A percentile compares a stretch with the other conserved stretches of the same genome.
Evolutionary conservation across 2,797 vertebrate species (phyloP).

Genomic region (Oreonectes daqikongensis): DNA sequence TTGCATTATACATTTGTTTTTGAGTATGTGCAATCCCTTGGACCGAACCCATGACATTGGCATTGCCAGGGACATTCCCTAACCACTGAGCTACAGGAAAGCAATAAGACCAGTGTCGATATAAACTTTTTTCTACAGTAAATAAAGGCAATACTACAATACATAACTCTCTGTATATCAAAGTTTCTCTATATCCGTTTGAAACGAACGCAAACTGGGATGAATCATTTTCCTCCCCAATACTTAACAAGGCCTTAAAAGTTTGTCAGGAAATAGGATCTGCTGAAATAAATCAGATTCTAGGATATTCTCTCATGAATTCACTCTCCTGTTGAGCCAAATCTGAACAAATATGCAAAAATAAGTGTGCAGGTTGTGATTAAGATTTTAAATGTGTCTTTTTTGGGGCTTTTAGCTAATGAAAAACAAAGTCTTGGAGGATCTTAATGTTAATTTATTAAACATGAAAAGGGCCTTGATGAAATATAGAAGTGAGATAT

Average conservation of each 20-base stretch:
- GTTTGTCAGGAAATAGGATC: slow-evolving; percentile 63
- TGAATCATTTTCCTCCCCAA: slow-evolving; percentile 8
- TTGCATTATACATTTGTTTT: too few relatives aligned
- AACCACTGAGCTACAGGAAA: too few relatives aligned
- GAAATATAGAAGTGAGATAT: slow-evolving; percentile 98
- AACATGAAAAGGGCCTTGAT: slow-evolving; percentile 98
- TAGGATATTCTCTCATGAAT: slow-evolving; percentile 31
- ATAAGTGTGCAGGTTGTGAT: slow-evolving; percentile 93
- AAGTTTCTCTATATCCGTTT: slow-evolving; percentile 2
- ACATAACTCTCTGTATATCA: slow-evolving; percentile 6
- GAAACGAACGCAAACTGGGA: slow-evolving; percentile 15
- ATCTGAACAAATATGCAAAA: slow-evolving; percentile 86
- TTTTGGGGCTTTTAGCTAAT: slow-evolving; percentile 88
- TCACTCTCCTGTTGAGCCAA: slow-evolving; percentile 75
- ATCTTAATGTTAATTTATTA: slow-evolving; percentile 96
- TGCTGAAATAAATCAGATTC: slow-evolving; percentile 41
- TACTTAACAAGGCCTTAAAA: slow-evolving; percentile 6
- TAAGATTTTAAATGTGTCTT: slow-evolving; percentile 94
- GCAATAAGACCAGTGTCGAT: too few relatives aligned
- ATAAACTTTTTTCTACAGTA: too few relatives aligned
- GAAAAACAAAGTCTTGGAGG: slow-evolving; percentile 97
- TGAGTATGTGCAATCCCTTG: too few relatives aligned
- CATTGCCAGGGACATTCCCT: too few relatives aligned
- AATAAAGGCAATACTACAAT: too few relatives aligned
- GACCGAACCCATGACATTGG: too few relatives aligned